Conservation (phyloP, 2,113 vertebrate genomes). For the Mesoclemmys tuberculata region DNA sequence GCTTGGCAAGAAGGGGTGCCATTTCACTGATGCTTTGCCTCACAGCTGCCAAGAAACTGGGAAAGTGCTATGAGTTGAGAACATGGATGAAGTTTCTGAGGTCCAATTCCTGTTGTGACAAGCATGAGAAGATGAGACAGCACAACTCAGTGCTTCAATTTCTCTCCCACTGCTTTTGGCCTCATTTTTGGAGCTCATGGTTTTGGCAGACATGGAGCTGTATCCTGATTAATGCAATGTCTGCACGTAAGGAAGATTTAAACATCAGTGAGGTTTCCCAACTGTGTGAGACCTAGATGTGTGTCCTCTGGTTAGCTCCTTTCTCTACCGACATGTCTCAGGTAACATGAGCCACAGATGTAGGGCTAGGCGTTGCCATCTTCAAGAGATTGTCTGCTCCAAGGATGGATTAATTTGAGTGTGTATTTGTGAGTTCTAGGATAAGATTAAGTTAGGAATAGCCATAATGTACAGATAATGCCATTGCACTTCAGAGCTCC, state of each 20-base stretch:
- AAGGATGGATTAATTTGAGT: not conserved
- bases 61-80: not conserved
- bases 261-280: not conserved
- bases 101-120: not conserved
- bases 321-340: too few relatives aligned
- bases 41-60: not conserved
- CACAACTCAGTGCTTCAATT: not conserved
- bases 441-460: not conserved
- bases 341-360: not conserved
- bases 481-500: not conserved
- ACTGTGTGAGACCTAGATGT: too few relatives aligned
- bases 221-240: not conserved
- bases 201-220: not conserved
- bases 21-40: not conserved
- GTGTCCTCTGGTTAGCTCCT: too few relatives aligned
- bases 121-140: not conserved
- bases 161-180: not conserved
- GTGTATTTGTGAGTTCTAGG: not conserved
- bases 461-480: not conserved
- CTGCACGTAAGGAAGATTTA: not conserved
- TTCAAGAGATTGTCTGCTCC: not conserved
- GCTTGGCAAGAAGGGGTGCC: not conserved
- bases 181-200: not conserved
- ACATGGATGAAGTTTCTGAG: not conserved
- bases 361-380: not conserved